phyloP scores from a whole-genome alignment of 2,113 vertebrate genomes.

The Crotalus tigris region DNA sequence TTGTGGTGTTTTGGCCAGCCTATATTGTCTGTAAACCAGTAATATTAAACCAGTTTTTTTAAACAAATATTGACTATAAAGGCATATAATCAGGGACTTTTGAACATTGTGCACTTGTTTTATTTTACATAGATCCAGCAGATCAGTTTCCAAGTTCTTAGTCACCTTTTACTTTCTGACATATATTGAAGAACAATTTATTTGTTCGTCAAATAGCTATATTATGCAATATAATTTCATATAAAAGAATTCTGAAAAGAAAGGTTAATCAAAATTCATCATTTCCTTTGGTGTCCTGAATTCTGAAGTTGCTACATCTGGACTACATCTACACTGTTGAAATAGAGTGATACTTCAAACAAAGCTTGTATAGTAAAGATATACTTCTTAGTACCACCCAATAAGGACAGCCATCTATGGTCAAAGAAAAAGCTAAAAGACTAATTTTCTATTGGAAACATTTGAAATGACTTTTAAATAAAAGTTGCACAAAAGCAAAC shows the following conservation, averaged over 20 bases:
- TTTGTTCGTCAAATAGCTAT: background rate
- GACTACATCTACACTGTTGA: conserved; percentile 37
- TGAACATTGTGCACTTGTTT: background rate
- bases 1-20: background rate
- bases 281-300: conserved; percentile 14
- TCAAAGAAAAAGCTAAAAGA: conserved; percentile 36
- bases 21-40: background rate
- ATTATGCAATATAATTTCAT: background rate
- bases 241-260: conserved; percentile 4
- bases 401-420: conserved; percentile 15
- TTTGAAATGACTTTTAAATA: conserved; percentile 24
- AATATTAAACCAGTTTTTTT: background rate
- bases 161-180: background rate
- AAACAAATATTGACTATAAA: background rate
- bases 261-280: conserved; percentile 26
- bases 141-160: background rate
- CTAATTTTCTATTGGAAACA: conserved; percentile 34
- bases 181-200: background rate
- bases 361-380: conserved; percentile 16
- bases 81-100: background rate
- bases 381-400: conserved; percentile 6
- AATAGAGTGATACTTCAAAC: conserved; percentile 48
- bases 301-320: conserved; percentile 45
- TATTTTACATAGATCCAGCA: background rate
- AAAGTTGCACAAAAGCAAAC: background rate